Evolutionary conservation across 2,888 invertebrate genomes (phyloP).

Genomic region (Aphidius colemani): DNA sequence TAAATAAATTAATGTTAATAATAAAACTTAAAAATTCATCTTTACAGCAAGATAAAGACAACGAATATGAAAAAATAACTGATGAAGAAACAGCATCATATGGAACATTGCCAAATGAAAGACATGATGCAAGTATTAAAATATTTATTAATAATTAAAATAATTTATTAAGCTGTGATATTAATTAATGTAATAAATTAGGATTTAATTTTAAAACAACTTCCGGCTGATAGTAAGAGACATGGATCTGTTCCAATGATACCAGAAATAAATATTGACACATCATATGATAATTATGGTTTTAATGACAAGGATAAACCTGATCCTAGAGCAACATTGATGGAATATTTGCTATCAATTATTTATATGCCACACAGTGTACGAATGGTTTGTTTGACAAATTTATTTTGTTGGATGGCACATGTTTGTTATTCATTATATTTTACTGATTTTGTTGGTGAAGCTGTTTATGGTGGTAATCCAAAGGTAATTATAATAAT

Average conservation of each 20-base stretch:
- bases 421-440: slow-evolving; percentile 95
- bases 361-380: slow-evolving; percentile 89
- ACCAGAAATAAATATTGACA: slow-evolving; percentile 38
- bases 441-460: slow-evolving; percentile 95
- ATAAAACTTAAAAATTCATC: neutral
- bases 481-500: slow-evolving; percentile 63
- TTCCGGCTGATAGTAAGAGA: slow-evolving; percentile 40
- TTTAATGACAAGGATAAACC: slow-evolving; percentile 30
- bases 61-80: slow-evolving; percentile 46
- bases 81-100: slow-evolving; percentile 48
- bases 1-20: neutral
- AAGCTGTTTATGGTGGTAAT: slow-evolving; percentile 86
- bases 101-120: slow-evolving; percentile 44
- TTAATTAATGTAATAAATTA: slow-evolving; percentile 27
- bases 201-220: slow-evolving; percentile 49
- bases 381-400: slow-evolving; percentile 86
- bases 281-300: slow-evolving; percentile 22
- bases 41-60: slow-evolving; percentile 27
- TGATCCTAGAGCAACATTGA: slow-evolving; percentile 48
- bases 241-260: slow-evolving; percentile 48
- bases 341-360: slow-evolving; percentile 83
- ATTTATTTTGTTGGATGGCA: slow-evolving; percentile 98
- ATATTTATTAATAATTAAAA: neutral
- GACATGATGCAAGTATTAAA: slow-evolving; percentile 30
- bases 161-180: neutral